Base-by-base conservation (phyloP, 2,888 invertebrate species). In the Nasonia oneida region DNA sequence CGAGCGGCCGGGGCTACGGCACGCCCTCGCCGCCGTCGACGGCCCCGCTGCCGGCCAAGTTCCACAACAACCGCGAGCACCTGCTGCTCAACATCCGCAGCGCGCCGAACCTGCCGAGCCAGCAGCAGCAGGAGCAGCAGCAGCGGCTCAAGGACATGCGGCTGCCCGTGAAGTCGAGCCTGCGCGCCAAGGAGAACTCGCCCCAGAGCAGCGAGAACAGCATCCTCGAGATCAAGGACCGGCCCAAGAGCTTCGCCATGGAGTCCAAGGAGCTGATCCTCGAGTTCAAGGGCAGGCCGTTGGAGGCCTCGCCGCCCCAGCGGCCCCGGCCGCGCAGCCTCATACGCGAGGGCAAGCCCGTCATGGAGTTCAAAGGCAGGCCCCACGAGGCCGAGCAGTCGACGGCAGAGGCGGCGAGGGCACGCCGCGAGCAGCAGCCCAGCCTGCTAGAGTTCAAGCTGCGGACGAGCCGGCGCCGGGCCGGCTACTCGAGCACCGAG, bases 1-100 rank as follows among this genome's bases (percentile, higher is more conserved):
- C 96, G 89, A 96, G 96, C 0, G 93, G 96, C 76, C 95, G 97
- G 50, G 96, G 96, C 61, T 97, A 96, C 47, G 2, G 10, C 89
- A 96, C 97, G 4, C 97, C 97, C 15, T 97, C 97, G 70, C 97
- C 97, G 76, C 97, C 97, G 84, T 97, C 97, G 86, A 97, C 97
- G 33, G 97, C 97, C 1, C 97, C 97, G 37, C 94, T 97, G 89
- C 97, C 97, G 2, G 95, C 96, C 87, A 97, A 97, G 93, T 97
- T 97, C 93, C 95, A 95, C 89, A 90, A 50, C 12, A 92, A 92
- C 67, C 96, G 97, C 90, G 96, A 96, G 87, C 94, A 95, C 78
- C 95, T 96, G 84, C 92, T 94, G 85, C 90, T 94, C 87, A 97
- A 97, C 91, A 97, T 97, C 86, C 95, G 96, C 90, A 97, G 97